phyloP scores from a whole-genome alignment of 2,797 vertebrate genomes.

The Cyclopterus lumpus region DNA sequence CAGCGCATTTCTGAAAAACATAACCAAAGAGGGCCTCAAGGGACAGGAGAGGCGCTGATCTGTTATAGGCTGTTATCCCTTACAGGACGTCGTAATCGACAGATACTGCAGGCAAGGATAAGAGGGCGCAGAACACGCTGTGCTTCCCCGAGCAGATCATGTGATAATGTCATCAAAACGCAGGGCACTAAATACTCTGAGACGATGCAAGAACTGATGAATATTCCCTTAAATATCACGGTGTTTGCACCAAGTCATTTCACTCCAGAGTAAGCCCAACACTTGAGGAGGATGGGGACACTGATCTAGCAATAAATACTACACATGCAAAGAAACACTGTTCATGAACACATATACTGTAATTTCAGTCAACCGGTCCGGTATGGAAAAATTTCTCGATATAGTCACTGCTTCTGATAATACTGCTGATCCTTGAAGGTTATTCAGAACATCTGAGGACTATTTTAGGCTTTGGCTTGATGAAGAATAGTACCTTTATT shows the following conservation, averaged over 20 bases:
- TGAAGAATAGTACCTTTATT: slow-evolving; percentile 85
- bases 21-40: slow-evolving; percentile 65
- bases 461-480: not conserved
- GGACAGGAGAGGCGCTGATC: slow-evolving; percentile 56
- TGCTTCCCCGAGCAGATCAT: slow-evolving; percentile 62
- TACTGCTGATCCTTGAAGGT: not conserved
- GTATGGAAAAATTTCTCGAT: not conserved
- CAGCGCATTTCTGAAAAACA: slow-evolving; percentile 66
- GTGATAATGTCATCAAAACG: slow-evolving; percentile 64
- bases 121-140: slow-evolving; percentile 48
- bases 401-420: not conserved
- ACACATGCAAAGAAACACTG: not conserved
- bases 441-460: not conserved
- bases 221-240: slow-evolving; percentile 46
- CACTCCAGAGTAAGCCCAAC: not conserved
- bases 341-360: not conserved
- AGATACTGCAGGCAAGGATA: slow-evolving; percentile 55
- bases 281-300: not conserved
- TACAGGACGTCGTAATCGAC: slow-evolving; percentile 61
- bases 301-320: not conserved
- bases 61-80: slow-evolving; percentile 57
- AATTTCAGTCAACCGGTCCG: not conserved
- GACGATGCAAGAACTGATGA: slow-evolving; percentile 46
- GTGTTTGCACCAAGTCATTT: slow-evolving; percentile 10
- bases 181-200: slow-evolving; percentile 35